Evolutionary conservation across 1,140 invertebrate genomes (phyloP), one percentile per base, ranked within the genome.

Genomic region (Ericerus pela): DNA sequence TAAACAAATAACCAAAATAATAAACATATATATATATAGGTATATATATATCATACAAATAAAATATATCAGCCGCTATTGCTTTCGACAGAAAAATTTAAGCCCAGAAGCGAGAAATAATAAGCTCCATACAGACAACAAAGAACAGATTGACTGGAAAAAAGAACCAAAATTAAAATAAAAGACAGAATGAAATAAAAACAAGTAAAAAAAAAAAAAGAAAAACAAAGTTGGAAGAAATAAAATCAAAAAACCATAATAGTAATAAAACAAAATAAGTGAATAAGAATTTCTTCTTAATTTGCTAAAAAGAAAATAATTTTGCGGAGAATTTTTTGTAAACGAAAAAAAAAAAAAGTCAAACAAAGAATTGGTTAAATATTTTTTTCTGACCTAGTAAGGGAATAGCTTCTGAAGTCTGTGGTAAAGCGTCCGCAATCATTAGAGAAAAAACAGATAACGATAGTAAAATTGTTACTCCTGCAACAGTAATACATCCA

Each of bases 371-470:
- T 56, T 33, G 14, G 20, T 28, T 51, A 31, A 29, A 53, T 57
- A 53, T 54, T 51, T 54, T 51, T 57, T 20, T 52, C 73, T 69
- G 69, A 81, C 80, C 80, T 72, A 83, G 79, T 60, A 83, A 70
- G 31, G 81, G 81, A 37, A 83, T 75, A 58, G 79, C 78, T 67
- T 84, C 80, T 56, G 79, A 80, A 43, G 80, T 82, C 61, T 80
- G 78, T 43, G 80, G 80, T 62, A 83, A 77, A 55, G 77, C 72
- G 72, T 79, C 69, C 59, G 72, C 78, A 61, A 84, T 72, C 68
- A 85, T 75, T 61, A 84, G 72, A 69, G 82, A 81, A 72, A 84
- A 84, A 61, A 84, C 80, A 66, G 80, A 82, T 62, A 84, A 72
- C 57, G 81, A 82, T 60, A 85, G 77, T 54, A 85, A 73, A 66